A percentile compares a stretch with the other conserved stretches of the same genome.
These are phyloP conservation scores for Vultur gryphus DNA, from an alignment of 2,797 vertebrate genomes.

Conservation along the genomic window DNA sequence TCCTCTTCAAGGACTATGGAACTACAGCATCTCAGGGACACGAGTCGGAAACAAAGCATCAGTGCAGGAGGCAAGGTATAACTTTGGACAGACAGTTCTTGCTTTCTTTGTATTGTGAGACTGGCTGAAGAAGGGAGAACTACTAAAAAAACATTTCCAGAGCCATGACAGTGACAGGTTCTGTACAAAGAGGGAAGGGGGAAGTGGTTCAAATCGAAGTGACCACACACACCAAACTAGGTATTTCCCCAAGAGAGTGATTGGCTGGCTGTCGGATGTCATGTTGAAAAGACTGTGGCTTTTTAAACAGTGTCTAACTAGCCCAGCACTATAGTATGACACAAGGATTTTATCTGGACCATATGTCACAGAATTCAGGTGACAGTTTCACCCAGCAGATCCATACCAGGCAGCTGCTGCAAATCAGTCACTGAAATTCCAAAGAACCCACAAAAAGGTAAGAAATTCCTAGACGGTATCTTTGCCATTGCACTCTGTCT, in stretches of 20 bases:
- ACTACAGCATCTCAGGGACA: neutral
- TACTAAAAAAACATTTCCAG: neutral
- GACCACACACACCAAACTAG: neutral
- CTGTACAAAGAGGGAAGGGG: neutral
- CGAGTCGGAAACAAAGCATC: fast-evolving
- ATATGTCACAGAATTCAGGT: neutral
- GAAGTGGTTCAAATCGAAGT: neutral
- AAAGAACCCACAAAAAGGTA: neutral
- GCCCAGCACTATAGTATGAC: neutral
- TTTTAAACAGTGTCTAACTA: neutral
- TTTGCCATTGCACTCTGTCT: neutral
- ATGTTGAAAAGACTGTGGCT: neutral
- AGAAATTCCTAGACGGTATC: neutral
- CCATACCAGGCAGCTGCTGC: neutral
- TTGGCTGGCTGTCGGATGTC: neutral
- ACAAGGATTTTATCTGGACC: neutral
- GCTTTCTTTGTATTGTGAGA: neutral
- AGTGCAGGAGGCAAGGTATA: neutral
- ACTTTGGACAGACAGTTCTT: neutral
- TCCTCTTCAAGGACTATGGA: neutral
- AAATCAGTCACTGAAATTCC: neutral
- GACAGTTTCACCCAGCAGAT: neutral
- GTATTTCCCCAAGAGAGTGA: neutral
- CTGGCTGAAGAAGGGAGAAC: neutral
- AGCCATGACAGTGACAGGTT: neutral